These are phyloP conservation scores for Halcyon badia DNA, from an alignment of 2,797 vertebrate genomes.

Conservation along the genomic window DNA sequence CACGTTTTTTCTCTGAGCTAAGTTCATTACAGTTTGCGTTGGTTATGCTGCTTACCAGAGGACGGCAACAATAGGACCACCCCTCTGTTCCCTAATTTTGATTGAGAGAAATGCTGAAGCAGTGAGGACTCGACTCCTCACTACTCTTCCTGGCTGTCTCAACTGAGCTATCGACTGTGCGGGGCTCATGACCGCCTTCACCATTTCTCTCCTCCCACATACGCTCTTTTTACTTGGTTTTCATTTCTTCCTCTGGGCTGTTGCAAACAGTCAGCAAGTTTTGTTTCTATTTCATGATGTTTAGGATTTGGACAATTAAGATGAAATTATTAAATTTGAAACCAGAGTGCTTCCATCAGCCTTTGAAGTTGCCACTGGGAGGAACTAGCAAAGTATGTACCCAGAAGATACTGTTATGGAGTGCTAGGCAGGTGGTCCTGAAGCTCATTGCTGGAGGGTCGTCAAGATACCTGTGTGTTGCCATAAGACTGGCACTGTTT, in stretches of 20 bases:
- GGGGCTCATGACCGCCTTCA: rapidly evolving
- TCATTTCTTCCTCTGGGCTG: not conserved
- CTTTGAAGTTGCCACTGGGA: not conserved
- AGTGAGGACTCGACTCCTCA: not conserved
- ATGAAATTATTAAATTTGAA: not conserved
- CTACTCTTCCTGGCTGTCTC: not conserved
- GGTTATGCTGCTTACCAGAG: not conserved
- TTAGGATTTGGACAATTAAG: not conserved
- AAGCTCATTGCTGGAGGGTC: not conserved
- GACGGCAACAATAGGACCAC: not conserved
- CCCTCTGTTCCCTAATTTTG: not conserved
- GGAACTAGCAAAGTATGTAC: not conserved
- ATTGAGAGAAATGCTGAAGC: not conserved
- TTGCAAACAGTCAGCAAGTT: not conserved
- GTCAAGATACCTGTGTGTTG: not conserved
- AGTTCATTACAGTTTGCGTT: not conserved
- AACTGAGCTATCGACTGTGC: rapidly evolving
- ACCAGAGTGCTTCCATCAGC: not conserved
- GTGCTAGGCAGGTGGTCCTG: not conserved
- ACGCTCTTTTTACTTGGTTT: not conserved
- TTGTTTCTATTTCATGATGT: not conserved
- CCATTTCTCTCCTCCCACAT: not conserved
- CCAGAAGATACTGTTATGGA: not conserved
- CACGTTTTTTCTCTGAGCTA: not conserved
- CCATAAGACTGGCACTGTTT: not conserved